A percentile compares a stretch with the other conserved stretches of the same genome.
Evolutionary conservation across 1,140 invertebrate species (phyloP).

Genomic region (Drosophila melanica): DNA sequence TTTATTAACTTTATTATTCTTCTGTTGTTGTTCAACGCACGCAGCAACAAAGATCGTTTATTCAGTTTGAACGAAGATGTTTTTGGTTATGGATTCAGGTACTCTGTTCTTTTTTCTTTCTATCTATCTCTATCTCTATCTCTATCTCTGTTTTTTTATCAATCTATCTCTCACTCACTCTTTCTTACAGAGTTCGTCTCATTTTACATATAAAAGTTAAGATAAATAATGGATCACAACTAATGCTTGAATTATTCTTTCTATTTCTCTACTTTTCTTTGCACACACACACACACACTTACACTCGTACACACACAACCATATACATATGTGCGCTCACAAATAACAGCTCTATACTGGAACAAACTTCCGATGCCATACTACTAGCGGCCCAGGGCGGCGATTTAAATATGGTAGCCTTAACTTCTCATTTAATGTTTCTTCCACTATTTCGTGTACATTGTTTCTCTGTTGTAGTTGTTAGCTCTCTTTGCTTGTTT

Average conservation of each 20-base stretch:
- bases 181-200: slow-evolving; percentile 35
- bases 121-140: not conserved
- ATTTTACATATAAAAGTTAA: slow-evolving; percentile 3
- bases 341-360: slow-evolving; percentile 86
- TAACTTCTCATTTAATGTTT: slow-evolving; percentile 26
- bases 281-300: slow-evolving; percentile 34
- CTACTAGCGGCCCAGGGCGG: slow-evolving; percentile 92
- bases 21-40: slow-evolving; percentile 84
- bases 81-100: slow-evolving; percentile 89
- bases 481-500: not conserved
- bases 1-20: slow-evolving; percentile 22
- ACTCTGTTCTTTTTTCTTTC: slow-evolving; percentile 75
- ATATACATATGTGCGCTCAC: slow-evolving; percentile 15
- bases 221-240: slow-evolving; percentile 44
- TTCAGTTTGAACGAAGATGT: slow-evolving; percentile 89
- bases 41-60: slow-evolving; percentile 90
- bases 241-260: slow-evolving; percentile 66
- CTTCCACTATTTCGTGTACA: not conserved
- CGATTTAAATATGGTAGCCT: slow-evolving; percentile 88
- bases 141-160: slow-evolving; percentile 25
- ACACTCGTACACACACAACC: slow-evolving; percentile 16
- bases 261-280: slow-evolving; percentile 62
- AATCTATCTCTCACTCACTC: slow-evolving; percentile 15
- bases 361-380: slow-evolving; percentile 91
- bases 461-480: slow-evolving; percentile 2